phyloP scores from a whole-genome alignment of 1,140 invertebrate genomes.

The Halyomorpha halys region DNA sequence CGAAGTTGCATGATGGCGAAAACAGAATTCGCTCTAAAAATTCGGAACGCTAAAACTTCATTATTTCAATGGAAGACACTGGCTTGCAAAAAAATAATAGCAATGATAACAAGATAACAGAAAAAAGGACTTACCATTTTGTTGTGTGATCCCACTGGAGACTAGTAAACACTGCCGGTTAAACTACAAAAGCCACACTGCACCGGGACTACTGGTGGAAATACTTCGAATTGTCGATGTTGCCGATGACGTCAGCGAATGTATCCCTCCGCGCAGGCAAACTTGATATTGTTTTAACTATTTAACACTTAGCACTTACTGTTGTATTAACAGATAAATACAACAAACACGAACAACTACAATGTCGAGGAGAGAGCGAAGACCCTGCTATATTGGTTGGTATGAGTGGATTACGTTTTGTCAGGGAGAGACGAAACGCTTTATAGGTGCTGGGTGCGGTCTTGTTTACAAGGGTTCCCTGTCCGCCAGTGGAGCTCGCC shows the following conservation, averaged over 20 bases:
- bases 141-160: conserved; percentile 30
- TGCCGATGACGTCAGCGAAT: conserved; percentile 30
- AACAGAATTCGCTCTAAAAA: too few relatives aligned
- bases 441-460: conserved; percentile 52
- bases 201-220: conserved; percentile 31
- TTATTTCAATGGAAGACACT: not conserved
- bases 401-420: conserved; percentile 33
- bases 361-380: not conserved
- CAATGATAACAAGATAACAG: not conserved
- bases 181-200: conserved; percentile 33
- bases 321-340: not conserved
- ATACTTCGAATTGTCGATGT: conserved; percentile 33
- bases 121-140: conserved; percentile 32
- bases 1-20: too few relatives aligned
- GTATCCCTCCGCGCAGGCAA: conserved; percentile 32
- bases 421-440: conserved; percentile 33
- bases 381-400: not conserved
- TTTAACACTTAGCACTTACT: not conserved
- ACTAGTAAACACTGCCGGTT: conserved; percentile 32
- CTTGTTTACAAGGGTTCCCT: conserved; percentile 47
- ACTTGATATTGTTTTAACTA: not conserved
- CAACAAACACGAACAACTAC: not conserved
- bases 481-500: conserved; percentile 31
- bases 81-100: not conserved
- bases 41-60: not conserved